These are phyloP conservation scores for Philypnodon macrostomus DNA, from an alignment of 2,797 vertebrate species.

Conservation along the genomic window DNA sequence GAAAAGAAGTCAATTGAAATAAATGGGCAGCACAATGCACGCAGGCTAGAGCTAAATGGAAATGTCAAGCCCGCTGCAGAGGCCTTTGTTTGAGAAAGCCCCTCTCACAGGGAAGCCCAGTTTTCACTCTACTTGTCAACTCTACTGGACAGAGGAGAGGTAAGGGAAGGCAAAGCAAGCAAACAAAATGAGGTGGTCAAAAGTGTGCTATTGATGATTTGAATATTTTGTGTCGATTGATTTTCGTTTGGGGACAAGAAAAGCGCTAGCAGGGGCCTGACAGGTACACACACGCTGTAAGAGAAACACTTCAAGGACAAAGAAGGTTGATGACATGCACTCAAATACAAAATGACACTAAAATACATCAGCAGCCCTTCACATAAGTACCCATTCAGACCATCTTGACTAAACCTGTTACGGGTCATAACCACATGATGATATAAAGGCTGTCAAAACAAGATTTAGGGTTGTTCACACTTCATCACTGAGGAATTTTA, in stretches of 20 bases:
- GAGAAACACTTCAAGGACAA: constrained; percentile 2
- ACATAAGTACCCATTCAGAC: neutral
- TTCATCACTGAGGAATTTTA: too few species aligned
- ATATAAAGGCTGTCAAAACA: neutral
- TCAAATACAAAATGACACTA: constrained; percentile 1
- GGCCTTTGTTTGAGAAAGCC: constrained; percentile 66
- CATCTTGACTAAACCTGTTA: neutral
- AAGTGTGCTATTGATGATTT: too few species aligned
- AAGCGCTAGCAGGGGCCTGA: constrained; percentile 15
- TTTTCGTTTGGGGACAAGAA: constrained; percentile 12
- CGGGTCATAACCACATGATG: neutral
- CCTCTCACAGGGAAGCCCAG: constrained; percentile 42
- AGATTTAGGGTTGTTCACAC: neutral
- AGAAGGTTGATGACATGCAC: constrained; percentile 7
- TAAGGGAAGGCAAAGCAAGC: constrained; percentile 4
- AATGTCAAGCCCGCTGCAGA: constrained; percentile 68
- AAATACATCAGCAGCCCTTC: constrained; percentile 5
- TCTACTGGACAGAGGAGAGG: neutral
- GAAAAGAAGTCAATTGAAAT: constrained; percentile 65
- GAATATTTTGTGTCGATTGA: neutral
- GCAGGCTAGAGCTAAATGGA: constrained; percentile 67
- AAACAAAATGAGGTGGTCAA: constrained; percentile 7
- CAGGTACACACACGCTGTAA: constrained; percentile 3
- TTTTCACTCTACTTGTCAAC: too few species aligned
- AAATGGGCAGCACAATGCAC: constrained; percentile 49